Evolutionary conservation across 2,797 vertebrate species (phyloP), one percentile per base, ranked within the genome.

Genomic region (Clarias fuscus): DNA sequence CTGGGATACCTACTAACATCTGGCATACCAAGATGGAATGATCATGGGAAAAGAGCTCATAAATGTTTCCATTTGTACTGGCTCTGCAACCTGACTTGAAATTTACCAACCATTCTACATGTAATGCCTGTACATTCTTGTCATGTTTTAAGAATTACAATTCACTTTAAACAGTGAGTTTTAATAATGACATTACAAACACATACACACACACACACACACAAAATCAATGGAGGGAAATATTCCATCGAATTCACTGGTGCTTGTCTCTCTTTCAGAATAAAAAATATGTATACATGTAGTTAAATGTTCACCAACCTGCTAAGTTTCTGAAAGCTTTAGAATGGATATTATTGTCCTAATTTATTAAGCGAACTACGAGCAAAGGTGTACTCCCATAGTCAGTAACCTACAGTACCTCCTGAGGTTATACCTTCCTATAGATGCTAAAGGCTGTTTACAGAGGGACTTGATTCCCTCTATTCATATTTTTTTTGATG

Each of bases 1-100:
- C 84, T 78, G 67, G 79, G 61, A 89, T 86, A 75, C 83, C 86
- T 88, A 71, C 56, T 64, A 79, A 89, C 83, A 86, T 27, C 73
- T 48, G 70, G 85, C 84, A 83, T 85, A 78, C 20, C 8, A 82
- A 86, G 70, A 33, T 65, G 48, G 70, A 73, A 64, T 40, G 61
- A 56, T 76, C 85, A 67, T 67, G 14, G 68, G 56, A 85, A 67
- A 83, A 76, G 77, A 85, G 82, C 88, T 53, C 53, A 20, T 78
- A 75, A 72, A 13, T 48, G 27, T 78, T 67, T 0, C 30, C 15
- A 10, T 82, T 81, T 80, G 4, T 80, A 24, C 59, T 43, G 77
- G 11, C 30, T 61, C 17, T 58, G 15, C 17, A 77, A 33, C 48
- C 1, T 58, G 7, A 58, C 7, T 18, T 77, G 30, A 7, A 70